These are phyloP conservation scores for Peromyscus eremicus DNA, from an alignment of 2,797 vertebrate genomes.

Conservation along the genomic window DNA sequence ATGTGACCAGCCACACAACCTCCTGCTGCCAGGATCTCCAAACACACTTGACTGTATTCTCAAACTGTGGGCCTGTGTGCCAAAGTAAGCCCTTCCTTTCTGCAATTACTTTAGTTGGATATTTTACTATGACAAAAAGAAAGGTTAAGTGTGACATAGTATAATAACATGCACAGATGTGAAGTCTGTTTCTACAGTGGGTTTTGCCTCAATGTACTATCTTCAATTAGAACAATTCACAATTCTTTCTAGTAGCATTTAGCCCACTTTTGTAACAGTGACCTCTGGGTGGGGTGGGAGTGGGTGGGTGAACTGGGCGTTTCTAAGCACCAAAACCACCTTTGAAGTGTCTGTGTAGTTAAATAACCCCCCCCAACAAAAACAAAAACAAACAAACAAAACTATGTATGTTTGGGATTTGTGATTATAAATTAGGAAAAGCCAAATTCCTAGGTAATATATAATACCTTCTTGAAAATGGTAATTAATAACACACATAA, in stretches of 20 bases:
- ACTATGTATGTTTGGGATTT: not conserved
- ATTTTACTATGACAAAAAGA: not conserved
- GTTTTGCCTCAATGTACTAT: not conserved
- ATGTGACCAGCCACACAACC: not conserved
- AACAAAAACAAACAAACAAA: not conserved
- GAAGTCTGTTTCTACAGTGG: rapidly evolving
- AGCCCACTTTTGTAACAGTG: not conserved
- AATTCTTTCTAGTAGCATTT: not conserved
- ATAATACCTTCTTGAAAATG: not conserved
- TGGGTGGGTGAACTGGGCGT: not conserved
- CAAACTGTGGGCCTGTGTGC: not conserved
- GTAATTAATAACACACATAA: not conserved
- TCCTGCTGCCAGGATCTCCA: too few species aligned
- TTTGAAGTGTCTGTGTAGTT: not conserved
- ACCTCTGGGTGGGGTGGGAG: not conserved
- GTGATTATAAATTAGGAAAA: not conserved
- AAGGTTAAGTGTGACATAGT: too few species aligned
- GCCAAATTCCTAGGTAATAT: not conserved
- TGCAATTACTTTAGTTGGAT: not conserved
- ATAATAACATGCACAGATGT: rapidly evolving
- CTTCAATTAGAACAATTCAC: not conserved
- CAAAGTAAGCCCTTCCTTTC: not conserved
- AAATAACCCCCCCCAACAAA: not conserved
- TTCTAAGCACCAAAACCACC: not conserved
- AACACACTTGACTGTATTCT: not conserved